Base-by-base conservation (phyloP, 2,797 vertebrate genomes). In the Huso huso region DNA sequence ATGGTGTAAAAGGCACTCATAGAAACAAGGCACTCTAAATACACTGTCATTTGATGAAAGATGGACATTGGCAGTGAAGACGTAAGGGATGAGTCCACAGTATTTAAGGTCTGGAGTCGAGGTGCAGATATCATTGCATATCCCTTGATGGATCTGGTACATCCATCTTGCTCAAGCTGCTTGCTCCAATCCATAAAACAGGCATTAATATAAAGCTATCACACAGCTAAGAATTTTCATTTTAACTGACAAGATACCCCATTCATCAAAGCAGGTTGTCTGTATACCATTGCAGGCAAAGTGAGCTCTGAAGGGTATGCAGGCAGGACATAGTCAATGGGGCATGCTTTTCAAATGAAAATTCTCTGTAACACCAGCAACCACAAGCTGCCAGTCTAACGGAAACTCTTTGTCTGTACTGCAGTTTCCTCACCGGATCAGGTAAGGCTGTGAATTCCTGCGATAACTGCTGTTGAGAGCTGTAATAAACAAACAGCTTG, bases 121-220 rank as follows among this genome's bases (percentile, higher is more conserved):
- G 23, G 23, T 3, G 23, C 23, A 37, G 23, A 37, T 74, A 74
- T 78, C 75, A 74, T 79, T 71, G 72, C 63, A 66, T 79, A 81
- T 81, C 79, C 77, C 71, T 75, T 70, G 66, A 75, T 74, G 75
- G 75, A 78, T 78, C 79, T 70, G 23, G 65, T 70, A 72, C 81
- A 82, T 82, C 77, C 79, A 78, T 82, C 81, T 82, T 81, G 78
- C 75, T 81, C 77, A 81, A 77, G 77, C 79, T 75, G 78, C 77
- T 79, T 79, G 81, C 79, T 82, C 79, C 81, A 77, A 82, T 82
- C 81, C 81, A 82, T 81, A 82, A 82, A 82, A 81, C 81, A 82
- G 79, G 77, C 81, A 82, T 82, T 82, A 82, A 81, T 81, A 81
- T 81, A 76, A 79, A 79, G 81, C 81, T 82, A 82, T 82, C 79